A percentile compares a stretch with the other conserved stretches of the same genome.
Evolutionary conservation across 2,113 vertebrate species (phyloP).

Genomic region (Brachypodius melanocephalos): DNA sequence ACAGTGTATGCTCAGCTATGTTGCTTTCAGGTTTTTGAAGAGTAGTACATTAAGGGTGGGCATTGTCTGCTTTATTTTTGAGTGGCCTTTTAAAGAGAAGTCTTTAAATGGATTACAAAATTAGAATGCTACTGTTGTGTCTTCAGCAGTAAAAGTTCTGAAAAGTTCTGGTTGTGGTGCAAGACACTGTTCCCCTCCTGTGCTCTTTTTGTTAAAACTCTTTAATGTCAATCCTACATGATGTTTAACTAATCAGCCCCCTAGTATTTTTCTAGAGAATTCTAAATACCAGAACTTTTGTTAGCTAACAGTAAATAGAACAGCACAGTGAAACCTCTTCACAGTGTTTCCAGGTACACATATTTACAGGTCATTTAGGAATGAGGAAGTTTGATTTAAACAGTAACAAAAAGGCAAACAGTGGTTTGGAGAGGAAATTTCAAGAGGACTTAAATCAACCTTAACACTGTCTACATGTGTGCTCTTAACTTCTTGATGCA

Average conservation of each 20-base stretch:
- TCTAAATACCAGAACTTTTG: background rate
- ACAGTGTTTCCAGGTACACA: background rate
- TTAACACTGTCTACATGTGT: background rate
- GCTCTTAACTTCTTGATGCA: background rate
- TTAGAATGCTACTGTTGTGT: background rate
- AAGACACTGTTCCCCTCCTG: background rate
- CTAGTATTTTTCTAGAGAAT: background rate
- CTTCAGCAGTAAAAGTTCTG: background rate
- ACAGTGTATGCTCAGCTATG: background rate
- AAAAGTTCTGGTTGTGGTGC: background rate
- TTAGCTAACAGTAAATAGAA: background rate
- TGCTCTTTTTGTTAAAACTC: background rate
- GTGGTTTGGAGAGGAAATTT: background rate
- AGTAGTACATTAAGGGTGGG: background rate
- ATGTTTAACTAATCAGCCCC: background rate
- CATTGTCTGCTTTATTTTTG: background rate
- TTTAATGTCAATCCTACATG: background rate
- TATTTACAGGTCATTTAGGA: constrained; percentile 1
- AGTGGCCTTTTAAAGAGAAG: background rate
- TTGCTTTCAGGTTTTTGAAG: background rate
- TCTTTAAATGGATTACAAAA: background rate
- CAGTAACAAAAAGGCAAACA: background rate
- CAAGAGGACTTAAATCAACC: background rate
- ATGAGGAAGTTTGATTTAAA: constrained; percentile 14
- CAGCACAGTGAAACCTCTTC: background rate